Conservation (phyloP, 1,140 invertebrate species). For the Lordiphosa stackelbergi region DNA sequence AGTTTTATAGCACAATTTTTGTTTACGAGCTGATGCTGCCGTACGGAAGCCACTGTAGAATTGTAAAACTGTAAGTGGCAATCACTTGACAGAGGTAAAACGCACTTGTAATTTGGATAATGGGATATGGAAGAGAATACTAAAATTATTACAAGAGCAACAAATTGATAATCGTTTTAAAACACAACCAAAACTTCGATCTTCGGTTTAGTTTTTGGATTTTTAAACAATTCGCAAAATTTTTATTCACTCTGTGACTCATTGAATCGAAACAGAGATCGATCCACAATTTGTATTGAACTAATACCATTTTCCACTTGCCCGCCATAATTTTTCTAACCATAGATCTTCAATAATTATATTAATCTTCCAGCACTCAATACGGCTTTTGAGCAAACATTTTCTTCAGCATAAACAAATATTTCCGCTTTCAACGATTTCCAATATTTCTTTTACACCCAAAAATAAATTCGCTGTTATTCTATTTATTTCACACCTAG, state of each 20-base stretch:
- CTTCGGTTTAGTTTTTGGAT: no score
- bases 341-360: constrained; percentile 26
- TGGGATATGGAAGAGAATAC: no score
- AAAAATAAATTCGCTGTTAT: constrained; percentile 39
- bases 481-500: constrained; percentile 64
- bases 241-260: no score
- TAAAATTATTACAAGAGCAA: no score
- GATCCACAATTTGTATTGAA: constrained; percentile 2
- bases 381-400: constrained; percentile 26
- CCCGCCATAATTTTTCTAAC: constrained; percentile 6
- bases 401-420: constrained; percentile 54
- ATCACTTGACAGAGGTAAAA: constrained; percentile 30
- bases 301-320: background rate
- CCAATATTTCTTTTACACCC: constrained; percentile 19
- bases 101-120: constrained; percentile 7
- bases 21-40: constrained; percentile 29
- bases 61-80: constrained; percentile 45
- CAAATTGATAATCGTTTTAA: no score
- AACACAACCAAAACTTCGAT: no score
- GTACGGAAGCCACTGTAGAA: constrained; percentile 34
- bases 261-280: no score
- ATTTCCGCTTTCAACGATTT: constrained; percentile 51
- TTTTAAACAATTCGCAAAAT: no score
- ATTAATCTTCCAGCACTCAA: constrained; percentile 32
- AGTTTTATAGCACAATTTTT: constrained; percentile 48